These are phyloP conservation scores for Maconellicoccus hirsutus DNA, from an alignment of 1,140 invertebrate genomes.

Conservation along the genomic window DNA sequence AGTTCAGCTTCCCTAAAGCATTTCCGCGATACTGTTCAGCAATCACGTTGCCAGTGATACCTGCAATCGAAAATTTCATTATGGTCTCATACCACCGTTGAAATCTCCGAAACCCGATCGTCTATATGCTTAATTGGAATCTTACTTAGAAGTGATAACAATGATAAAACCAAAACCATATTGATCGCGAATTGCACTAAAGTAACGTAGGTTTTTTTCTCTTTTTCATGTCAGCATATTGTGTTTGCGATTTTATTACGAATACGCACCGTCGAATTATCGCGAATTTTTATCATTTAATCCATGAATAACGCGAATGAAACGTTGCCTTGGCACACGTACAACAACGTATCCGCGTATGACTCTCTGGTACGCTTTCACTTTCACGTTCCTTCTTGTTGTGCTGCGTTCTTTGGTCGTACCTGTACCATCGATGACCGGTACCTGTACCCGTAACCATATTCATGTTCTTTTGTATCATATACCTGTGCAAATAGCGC, in stretches of 20 bases:
- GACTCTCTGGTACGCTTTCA: too few species aligned
- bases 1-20: constrained; percentile 72
- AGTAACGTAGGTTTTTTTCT: not conserved
- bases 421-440: too few species aligned
- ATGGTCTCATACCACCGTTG: not conserved
- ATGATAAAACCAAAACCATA: not conserved
- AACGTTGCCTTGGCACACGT: too few species aligned
- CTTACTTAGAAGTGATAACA: not conserved
- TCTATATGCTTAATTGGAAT: not conserved
- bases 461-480: too few species aligned
- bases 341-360: too few species aligned
- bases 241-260: not conserved
- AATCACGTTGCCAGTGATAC: not conserved
- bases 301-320: too few species aligned
- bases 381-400: too few species aligned
- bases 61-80: not conserved
- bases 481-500: too few species aligned
- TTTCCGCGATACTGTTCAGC: constrained; percentile 62
- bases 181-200: not conserved
- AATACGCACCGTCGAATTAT: too few species aligned
- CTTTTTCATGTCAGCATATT: not conserved
- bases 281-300: too few species aligned
- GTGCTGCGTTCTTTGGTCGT: too few species aligned
- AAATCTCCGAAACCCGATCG: not conserved
- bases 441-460: too few species aligned